Evolutionary conservation across 2,113 vertebrate genomes (phyloP), one percentile per base, ranked within the genome.

Genomic region (Saccopteryx leptura): DNA sequence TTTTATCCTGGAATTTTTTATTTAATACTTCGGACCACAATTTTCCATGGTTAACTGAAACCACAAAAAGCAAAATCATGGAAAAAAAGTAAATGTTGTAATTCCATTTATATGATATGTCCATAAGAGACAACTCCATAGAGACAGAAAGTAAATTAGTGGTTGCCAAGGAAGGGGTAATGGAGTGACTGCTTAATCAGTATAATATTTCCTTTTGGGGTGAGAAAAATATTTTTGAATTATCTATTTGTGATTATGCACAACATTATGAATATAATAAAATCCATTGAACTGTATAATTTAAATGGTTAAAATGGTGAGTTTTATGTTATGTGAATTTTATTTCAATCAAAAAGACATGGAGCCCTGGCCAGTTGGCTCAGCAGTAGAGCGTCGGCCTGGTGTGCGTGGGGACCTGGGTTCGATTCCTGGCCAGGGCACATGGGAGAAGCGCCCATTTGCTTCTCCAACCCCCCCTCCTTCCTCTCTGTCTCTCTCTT

Each of bases 321-420:
- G 17, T 79, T 86, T 66, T 13, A 46, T 78, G 39, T 86, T 78
- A 86, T 61, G 39, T 52, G 21, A 87, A 69, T 63, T 87, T 28
- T 88, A 88, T 80, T 65, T 63, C 65, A 93, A 87, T 52, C 68
- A 50, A 93, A 71, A 96, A 93, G 74, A 88, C 21, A 92, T 79
- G 39, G 39, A 39, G n/a, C 39, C 39, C 39, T 39, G 39, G 39
- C 39, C 39, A 39, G 39, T 39, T 39, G 39, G 39, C 39, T 39
- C 39, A 39, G 39, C 3, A 3, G 39, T 39, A 39, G 39, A 39
- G 39, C 39, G n/a, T n/a, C n/a, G n/a, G n/a, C n/a, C n/a, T n/a
- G n/a, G n/a, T n/a, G n/a, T n/a, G n/a, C n/a, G n/a, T n/a, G n/a
- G n/a, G n/a, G n/a, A n/a, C n/a, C n/a, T n/a, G n/a, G n/a, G 39